phyloP scores from a whole-genome alignment of 1,140 invertebrate genomes.

The Drosophila nigromelanica region DNA sequence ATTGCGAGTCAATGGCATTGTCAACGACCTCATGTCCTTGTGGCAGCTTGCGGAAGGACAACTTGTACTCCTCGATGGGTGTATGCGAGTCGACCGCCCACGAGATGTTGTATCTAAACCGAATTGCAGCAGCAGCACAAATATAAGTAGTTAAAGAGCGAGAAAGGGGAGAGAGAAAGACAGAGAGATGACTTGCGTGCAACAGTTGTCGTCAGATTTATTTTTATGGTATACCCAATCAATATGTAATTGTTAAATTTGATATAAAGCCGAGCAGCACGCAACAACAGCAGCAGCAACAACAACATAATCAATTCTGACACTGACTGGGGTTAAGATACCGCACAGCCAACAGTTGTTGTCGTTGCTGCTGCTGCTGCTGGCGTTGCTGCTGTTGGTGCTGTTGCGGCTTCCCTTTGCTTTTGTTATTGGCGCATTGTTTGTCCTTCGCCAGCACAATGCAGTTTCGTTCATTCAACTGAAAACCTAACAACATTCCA shows the following conservation, averaged over 20 bases:
- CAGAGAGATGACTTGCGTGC: slow-evolving; percentile 52
- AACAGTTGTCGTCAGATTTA: slow-evolving; percentile 71
- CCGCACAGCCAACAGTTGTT: slow-evolving; percentile 41
- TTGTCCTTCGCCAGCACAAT: slow-evolving; percentile 62
- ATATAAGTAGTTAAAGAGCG: not conserved
- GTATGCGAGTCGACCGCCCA: slow-evolving; percentile 88
- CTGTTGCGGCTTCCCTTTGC: slow-evolving; percentile 13
- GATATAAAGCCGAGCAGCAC: slow-evolving; percentile 40
- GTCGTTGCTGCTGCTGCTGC: slow-evolving; percentile 16
- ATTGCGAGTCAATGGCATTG: slow-evolving; percentile 84
- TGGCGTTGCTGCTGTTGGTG: slow-evolving; percentile 12
- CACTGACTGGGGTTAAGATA: slow-evolving; percentile 66
- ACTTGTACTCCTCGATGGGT: slow-evolving; percentile 87
- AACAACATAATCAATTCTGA: slow-evolving; percentile 64
- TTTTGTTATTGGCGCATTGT: slow-evolving; percentile 71
- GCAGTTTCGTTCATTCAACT: slow-evolving; percentile 69
- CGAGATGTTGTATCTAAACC: slow-evolving; percentile 86
- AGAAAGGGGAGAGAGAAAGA: not conserved
- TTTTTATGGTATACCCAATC: slow-evolving; percentile 58
- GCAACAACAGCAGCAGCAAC: slow-evolving; percentile 18
- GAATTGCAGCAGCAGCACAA: slow-evolving; percentile 10
- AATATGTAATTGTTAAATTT: slow-evolving; percentile 79
- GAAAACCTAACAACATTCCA: slow-evolving; percentile 58
- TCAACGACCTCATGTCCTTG: slow-evolving; percentile 84
- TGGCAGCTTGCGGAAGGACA: slow-evolving; percentile 87